Conservation (phyloP, 2,113 vertebrate species). For the Forbesichthys papilliferus region DNA sequence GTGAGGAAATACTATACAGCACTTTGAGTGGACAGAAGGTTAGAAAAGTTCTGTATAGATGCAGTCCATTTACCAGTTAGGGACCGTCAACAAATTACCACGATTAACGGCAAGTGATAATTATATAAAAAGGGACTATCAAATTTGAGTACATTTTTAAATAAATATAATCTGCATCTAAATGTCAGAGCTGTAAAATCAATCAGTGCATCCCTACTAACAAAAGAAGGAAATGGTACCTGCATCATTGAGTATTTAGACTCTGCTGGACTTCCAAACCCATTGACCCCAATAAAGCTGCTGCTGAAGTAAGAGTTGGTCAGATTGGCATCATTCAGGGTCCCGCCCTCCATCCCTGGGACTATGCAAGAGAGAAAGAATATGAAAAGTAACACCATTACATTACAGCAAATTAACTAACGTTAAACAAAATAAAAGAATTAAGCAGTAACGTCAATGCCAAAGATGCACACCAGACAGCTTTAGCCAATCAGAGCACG, state of each 20-base stretch:
- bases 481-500: constrained; percentile 29
- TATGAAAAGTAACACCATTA: background rate
- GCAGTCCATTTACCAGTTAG: no score
- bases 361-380: constrained; percentile 74
- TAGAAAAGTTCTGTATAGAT: no score
- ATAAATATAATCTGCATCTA: no score
- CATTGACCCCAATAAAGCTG: constrained; percentile 99
- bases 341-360: constrained; percentile 89
- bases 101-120: no score
- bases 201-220: no score
- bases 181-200: no score
- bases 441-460: background rate
- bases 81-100: no score
- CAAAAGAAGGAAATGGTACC: constrained; percentile 71
- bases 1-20: no score
- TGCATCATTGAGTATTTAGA: constrained; percentile 98
- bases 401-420: no score
- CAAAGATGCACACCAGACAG: background rate
- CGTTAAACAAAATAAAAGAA: background rate
- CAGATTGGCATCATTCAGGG: constrained; percentile 89
- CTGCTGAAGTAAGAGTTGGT: constrained; percentile 99
- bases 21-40: no score
- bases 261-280: constrained; percentile 96
- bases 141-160: no score
- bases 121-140: no score